Conservation (phyloP, 2,797 vertebrate species). For the Australoheros facetus region DNA sequence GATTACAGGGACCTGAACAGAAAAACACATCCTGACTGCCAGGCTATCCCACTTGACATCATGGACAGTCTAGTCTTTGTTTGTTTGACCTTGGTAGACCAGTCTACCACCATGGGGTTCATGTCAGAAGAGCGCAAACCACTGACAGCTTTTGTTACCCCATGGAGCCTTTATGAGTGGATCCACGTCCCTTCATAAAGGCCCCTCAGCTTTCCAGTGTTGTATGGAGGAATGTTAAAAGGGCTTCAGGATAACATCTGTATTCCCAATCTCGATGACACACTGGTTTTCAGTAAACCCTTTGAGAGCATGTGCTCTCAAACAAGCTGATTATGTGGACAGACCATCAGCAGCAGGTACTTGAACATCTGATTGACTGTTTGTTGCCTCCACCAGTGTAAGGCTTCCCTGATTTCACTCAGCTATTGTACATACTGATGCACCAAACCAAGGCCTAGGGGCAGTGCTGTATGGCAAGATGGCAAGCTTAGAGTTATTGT, state of each 20-base stretch:
- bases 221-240: too few relatives aligned
- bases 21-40: neutral
- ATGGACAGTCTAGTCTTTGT: neutral
- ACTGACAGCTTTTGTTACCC: too few relatives aligned
- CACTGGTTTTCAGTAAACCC: slow-evolving; percentile 1
- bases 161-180: neutral
- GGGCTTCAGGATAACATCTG: neutral
- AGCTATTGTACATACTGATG: neutral
- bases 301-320: too few relatives aligned
- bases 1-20: neutral
- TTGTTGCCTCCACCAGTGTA: neutral
- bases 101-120: too few relatives aligned
- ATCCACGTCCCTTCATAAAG: neutral
- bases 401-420: neutral
- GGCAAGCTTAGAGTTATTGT: too few relatives aligned
- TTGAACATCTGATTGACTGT: neutral
- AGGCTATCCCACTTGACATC: neutral
- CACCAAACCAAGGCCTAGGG: neutral
- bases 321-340: neutral
- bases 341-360: neutral
- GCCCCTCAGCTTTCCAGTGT: too few relatives aligned
- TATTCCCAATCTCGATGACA: neutral
- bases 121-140: too few relatives aligned
- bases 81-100: neutral
- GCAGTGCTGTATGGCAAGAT: neutral